Base-by-base conservation (phyloP, 2,888 invertebrate genomes). In the Drosophila buzzatii region DNA sequence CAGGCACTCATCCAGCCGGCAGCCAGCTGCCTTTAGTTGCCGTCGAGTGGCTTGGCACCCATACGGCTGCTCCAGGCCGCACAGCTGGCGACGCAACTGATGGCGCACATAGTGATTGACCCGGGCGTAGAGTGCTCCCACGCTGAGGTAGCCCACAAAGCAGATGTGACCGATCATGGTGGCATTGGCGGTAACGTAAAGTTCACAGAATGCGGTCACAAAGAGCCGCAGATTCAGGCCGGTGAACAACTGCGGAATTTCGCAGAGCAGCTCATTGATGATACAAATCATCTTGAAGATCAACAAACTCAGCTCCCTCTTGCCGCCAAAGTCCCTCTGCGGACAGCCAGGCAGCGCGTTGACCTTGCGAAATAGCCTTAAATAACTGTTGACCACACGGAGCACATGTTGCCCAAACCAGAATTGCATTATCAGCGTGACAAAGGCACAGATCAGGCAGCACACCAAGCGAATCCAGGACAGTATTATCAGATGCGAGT, bases 61-160 rank as follows among this genome's bases (percentile, higher is more conserved):
- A 16, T 57, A 45, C 0, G n/a, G 47, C 3, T 37, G 60, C 23
- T 79, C 76, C 47, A 85, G 31, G 3, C 44, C 20, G 3, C 73
- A 74, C 3, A 85, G 42, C 41, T 76, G 70, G 2, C 60, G 71
- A 0, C 71, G 60, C 33, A 85, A 31, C 14, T 78, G 66, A n/a
- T 69, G 60, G 0, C 66, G 65, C 55, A 84, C 82, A 70, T 79
- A 85, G 7, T 42, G 37, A 57, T 84, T 81, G 23, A 85, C 53
- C 56, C 67, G 73, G 9, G 47, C 44, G 33, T 77, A 85, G 3
- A 83, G 59, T 0, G 74, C 73, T 0, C 80, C 83, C 41, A 85
- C 45, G 31, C 79, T 73, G n/a, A 85, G 68, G 39, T 76, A 85
- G 20, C 81, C 76, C n/a, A 82, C 51, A 27, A 82, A 82, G 53